Evolutionary conservation across 2,797 vertebrate species (phyloP).

Genomic region (Thripadectes ignobilis): DNA sequence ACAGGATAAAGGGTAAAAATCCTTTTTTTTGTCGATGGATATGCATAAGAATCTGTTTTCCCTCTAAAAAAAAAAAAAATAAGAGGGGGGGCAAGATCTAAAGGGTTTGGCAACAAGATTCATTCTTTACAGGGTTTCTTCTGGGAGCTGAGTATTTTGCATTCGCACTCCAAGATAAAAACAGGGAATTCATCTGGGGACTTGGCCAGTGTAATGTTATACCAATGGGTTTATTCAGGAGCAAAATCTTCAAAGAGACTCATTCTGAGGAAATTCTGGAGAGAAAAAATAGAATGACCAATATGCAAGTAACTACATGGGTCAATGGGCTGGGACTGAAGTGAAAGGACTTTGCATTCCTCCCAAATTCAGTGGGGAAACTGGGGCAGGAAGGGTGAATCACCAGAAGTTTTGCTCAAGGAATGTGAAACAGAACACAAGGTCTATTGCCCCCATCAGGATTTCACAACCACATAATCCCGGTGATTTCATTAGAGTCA

Average conservation of each 20-base stretch:
- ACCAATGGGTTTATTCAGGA: constrained; percentile 11
- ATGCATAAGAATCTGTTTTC: background rate
- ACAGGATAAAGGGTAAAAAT: background rate
- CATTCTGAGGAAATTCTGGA: constrained; percentile 20
- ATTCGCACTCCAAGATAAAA: constrained; percentile 7
- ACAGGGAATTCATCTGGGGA: constrained; percentile 17
- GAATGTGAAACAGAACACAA: background rate
- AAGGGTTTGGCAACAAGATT: background rate
- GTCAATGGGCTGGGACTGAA: constrained; percentile 26
- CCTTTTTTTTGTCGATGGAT: background rate
- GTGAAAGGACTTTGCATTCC: background rate
- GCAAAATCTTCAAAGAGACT: constrained; percentile 44
- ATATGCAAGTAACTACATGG: background rate
- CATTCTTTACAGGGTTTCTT: background rate
- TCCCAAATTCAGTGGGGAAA: background rate
- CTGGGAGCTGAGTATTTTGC: constrained; percentile 3
- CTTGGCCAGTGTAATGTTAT: constrained; percentile 12
- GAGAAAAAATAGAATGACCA: constrained; percentile 8
- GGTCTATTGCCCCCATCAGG: background rate
- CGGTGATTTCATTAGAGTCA: background rate
- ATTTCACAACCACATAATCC: background rate
- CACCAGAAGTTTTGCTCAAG: background rate
- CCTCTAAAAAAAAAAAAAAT: background rate
- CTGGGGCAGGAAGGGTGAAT: background rate
- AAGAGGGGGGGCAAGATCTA: background rate